Base-by-base conservation (phyloP, 1,140 invertebrate species). In the silkworm (Bombyx mori) region DNA sequence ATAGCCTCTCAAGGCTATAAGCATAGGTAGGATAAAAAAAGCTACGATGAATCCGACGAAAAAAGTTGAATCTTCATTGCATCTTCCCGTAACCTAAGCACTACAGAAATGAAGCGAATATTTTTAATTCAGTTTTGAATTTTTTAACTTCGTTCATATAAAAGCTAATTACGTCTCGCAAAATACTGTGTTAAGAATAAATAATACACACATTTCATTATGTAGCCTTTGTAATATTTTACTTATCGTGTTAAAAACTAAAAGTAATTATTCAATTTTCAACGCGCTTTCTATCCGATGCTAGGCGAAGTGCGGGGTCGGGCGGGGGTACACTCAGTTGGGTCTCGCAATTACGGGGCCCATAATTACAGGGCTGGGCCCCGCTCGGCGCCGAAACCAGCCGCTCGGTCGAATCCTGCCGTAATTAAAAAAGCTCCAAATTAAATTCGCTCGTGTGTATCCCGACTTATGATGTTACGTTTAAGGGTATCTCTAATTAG, bases 401-500 rank as follows among this genome's bases (percentile, higher is more conserved):
- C 74, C 75, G n/a, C 22, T 47, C 57, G 66, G 66, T 68, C 65
- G 65, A 72, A 75, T 75, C 72, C 80, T 66, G 77, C 71, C 77
- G 75, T 86, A 86, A 86, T 86, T 86, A 86, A 86, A 86, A 86
- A 83, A 73, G 79, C 72, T 86, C 81, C 74, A 82, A 86, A 86
- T 86, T 84, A 84, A 86, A 86, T 86, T 86, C 79, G 83, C 83
- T 83, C 74, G 78, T 84, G 74, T 84, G 74, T 76, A 69, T 66
- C 68, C 73, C 73, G 75, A 74, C 76, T 86, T 86, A 83, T 81
- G 79, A 82, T 82, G 80, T 79, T 79, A 79, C 81, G 82, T 86
- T 86, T 84, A 82, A 80, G 71, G 50, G 68, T 70, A 79, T 84
- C 82, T 86, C 82, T 86, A 82, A 84, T 86, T 82, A 83, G 76